Evolutionary conservation across 2,797 vertebrate species (phyloP), one percentile per base, ranked within the genome.

Genomic region (Fringilla coelebs): DNA sequence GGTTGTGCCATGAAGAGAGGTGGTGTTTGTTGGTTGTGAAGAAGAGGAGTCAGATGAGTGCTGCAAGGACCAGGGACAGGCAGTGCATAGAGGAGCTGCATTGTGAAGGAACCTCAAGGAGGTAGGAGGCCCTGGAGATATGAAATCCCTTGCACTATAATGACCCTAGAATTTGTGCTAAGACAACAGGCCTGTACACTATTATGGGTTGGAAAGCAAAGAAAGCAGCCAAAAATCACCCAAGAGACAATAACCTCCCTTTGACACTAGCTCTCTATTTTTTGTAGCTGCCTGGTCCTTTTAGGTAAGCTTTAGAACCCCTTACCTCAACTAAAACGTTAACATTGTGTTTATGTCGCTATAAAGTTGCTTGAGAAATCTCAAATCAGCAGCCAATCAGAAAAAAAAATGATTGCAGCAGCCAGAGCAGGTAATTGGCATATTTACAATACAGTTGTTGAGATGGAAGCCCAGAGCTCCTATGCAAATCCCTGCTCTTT

Each of bases 381-480:
- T 85, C 65, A 94, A 94, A 92, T 71, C 40, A 71, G 49, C 62
- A 93, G 46, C 40, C 81, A 88, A 88, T 86, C 76, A 93, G 86
- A 48, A 81, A 58, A 85, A 57, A 43, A 91, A 66, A 41, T 51
- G 8, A 85, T 20, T 84, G 66, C 43, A 71, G 71, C 72, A 87
- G 36, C 76, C 67, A 41, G 67, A 91, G 61, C 29, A 91, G 63
- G 43, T 82, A 94, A 96, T 41, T 92, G 67, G 41, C 54, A 48
- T 72, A 85, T 91, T 96, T 90, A 63, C 61, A 46, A 65, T 11
- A 55, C n/a, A 54, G 26, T 18, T 88, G 54, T 55, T 80, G 34
- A 72, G 73, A 80, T 66, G 57, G 31, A 79, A 94, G 57, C 29
- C 63, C 61, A 36, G 85, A 71, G 84, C 8, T 89, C 65, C 84